A percentile compares a stretch with the other conserved stretches of the same genome.
phyloP scores from a whole-genome alignment of 2,888 invertebrate genomes.

The Hypolimnas misippus region DNA sequence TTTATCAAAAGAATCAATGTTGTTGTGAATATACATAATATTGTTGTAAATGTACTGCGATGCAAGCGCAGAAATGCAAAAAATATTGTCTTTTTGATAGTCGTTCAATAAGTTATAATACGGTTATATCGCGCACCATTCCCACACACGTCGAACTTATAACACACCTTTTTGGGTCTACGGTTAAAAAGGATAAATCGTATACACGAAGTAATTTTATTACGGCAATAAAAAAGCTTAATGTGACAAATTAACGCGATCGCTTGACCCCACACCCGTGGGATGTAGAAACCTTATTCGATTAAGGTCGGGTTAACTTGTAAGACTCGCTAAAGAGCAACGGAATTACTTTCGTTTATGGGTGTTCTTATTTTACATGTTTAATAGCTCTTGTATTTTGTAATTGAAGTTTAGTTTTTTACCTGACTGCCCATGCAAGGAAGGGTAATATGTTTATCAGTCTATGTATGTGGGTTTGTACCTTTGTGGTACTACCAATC shows the following conservation, averaged over 20 bases:
- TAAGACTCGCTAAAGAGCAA: constrained; percentile 10
- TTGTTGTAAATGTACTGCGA: no score
- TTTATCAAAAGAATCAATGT: no score
- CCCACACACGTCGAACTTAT: no score
- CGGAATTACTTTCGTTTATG: constrained; percentile 6
- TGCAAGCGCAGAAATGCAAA: no score
- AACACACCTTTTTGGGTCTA: neutral
- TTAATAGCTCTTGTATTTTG: neutral
- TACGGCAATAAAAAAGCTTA: neutral
- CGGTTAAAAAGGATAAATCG: neutral
- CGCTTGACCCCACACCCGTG: constrained; percentile 26
- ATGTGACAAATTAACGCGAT: constrained; percentile 21
- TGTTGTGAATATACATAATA: no score
- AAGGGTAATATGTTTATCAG: no score
- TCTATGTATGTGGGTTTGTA: no score
- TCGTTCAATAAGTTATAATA: no score
- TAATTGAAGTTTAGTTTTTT: neutral
- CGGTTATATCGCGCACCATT: no score
- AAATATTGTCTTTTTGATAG: no score
- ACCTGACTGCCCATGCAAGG: no score
- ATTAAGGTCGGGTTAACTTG: constrained; percentile 29
- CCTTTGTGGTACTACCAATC: no score
- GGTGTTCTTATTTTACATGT: neutral
- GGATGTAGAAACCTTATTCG: constrained; percentile 26
- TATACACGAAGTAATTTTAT: constrained; percentile 7